Percentiles rank a stretch among this genome's conserved stretches.
Conservation (phyloP, 2,888 invertebrate species). For the Lasioglossum vierecki region DNA sequence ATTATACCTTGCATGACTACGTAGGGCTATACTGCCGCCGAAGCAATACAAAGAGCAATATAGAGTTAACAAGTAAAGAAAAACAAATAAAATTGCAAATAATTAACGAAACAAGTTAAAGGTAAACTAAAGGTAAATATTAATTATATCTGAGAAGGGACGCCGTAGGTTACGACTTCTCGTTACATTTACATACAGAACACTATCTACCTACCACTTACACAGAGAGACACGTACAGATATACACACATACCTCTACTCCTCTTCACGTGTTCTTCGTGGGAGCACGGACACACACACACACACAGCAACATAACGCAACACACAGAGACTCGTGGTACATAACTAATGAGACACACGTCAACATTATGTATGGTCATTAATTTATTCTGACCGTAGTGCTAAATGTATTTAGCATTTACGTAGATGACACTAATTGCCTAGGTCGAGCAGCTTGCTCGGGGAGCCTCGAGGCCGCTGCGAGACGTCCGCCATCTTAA, state of each 20-base stretch:
- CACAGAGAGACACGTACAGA: not conserved
- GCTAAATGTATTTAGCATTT: slow-evolving; percentile 81
- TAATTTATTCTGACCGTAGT: slow-evolving; percentile 82
- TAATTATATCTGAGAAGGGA: slow-evolving; percentile 54
- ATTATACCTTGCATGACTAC: slow-evolving; percentile 80
- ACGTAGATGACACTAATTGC: slow-evolving; percentile 80
- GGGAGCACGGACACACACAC: not conserved
- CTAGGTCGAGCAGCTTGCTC: slow-evolving; percentile 72
- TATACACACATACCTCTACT: not conserved
- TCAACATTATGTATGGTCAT: slow-evolving; percentile 72
- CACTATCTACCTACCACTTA: not conserved
- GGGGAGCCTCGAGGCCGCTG: slow-evolving; percentile 52
- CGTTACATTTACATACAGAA: slow-evolving; percentile 28
- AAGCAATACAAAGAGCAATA: slow-evolving; percentile 84
- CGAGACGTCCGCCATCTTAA: slow-evolving; percentile 18
- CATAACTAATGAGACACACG: slow-evolving; percentile 35
- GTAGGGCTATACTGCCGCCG: slow-evolving; percentile 81
- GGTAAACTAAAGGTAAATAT: slow-evolving; percentile 67
- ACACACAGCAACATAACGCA: not conserved
- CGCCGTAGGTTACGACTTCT: slow-evolving; percentile 55
- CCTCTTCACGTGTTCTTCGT: not conserved
- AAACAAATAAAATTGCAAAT: slow-evolving; percentile 35
- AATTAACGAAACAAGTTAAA: slow-evolving; percentile 68
- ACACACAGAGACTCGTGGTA: not conserved
- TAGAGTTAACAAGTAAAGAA: slow-evolving; percentile 70